These are phyloP conservation scores for Eulithis testata DNA, from an alignment of 2,888 invertebrate genomes.

Conservation along the genomic window DNA sequence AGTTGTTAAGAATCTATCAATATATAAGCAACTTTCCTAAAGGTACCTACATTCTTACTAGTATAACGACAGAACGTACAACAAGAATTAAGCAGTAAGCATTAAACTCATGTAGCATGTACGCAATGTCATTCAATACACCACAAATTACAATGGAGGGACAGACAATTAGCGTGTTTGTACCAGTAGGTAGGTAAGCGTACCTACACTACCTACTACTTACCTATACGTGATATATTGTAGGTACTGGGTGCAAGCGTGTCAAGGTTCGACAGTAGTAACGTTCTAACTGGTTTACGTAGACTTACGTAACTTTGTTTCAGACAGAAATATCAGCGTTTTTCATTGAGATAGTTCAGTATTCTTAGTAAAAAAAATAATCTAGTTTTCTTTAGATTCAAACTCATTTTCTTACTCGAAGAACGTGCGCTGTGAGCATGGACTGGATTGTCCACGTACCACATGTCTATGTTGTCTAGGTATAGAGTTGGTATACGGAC, in stretches of 20 bases:
- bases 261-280: constrained; percentile 42
- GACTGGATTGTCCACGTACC: no score
- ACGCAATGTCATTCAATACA: constrained; percentile 30
- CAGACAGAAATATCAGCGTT: constrained; percentile 14
- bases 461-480: neutral
- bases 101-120: neutral
- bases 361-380: no score
- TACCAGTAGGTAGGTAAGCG: constrained; percentile 9
- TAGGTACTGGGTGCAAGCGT: constrained; percentile 29
- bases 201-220: neutral
- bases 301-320: constrained; percentile 24
- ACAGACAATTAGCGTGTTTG: constrained; percentile 33
- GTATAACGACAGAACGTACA: no score
- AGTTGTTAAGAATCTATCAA: no score
- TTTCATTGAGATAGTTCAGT: neutral
- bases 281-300: constrained; percentile 38
- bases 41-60: no score
- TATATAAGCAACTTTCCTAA: no score
- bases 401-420: no score
- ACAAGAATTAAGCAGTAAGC: no score
- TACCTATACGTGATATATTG: neutral
- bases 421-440: no score
- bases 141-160: constrained; percentile 39
- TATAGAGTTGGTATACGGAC: neutral
- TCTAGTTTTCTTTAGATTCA: no score